phyloP scores from a whole-genome alignment of 2,113 vertebrate species.

The Galbula dea region DNA sequence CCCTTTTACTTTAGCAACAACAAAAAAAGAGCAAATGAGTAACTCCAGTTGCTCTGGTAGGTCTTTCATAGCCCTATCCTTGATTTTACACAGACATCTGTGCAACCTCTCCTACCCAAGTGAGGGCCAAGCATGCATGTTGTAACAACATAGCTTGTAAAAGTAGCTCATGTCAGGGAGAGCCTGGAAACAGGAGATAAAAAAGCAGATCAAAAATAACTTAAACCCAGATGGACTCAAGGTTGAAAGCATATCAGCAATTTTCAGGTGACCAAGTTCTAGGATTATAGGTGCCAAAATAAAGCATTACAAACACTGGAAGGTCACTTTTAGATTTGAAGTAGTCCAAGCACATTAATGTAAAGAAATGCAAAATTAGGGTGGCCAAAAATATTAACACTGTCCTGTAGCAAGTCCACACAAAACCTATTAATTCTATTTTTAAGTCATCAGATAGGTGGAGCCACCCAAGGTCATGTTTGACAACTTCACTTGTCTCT shows the following conservation, averaged over 20 bases:
- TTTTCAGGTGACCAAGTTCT: neutral
- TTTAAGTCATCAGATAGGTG: neutral
- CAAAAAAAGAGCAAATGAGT: neutral
- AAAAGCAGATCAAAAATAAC: neutral
- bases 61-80: neutral
- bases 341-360: neutral
- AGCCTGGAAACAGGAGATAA: conserved; percentile 4
- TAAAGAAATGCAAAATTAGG: neutral
- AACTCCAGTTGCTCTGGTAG: neutral
- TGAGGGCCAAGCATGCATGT: neutral
- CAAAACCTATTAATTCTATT: neutral
- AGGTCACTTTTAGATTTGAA: neutral
- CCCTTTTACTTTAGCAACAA: neutral
- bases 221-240: neutral
- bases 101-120: neutral
- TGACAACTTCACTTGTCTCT: neutral
- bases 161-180: neutral
- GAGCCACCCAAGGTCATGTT: neutral
- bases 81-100: neutral
- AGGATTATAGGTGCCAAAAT: neutral
- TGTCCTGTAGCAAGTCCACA: neutral
- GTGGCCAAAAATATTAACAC: neutral
- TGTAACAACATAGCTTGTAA: neutral
- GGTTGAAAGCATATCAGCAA: neutral
- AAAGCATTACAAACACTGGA: neutral